phyloP scores from a whole-genome alignment of 2,113 vertebrate genomes.

The Chrysemys picta region DNA sequence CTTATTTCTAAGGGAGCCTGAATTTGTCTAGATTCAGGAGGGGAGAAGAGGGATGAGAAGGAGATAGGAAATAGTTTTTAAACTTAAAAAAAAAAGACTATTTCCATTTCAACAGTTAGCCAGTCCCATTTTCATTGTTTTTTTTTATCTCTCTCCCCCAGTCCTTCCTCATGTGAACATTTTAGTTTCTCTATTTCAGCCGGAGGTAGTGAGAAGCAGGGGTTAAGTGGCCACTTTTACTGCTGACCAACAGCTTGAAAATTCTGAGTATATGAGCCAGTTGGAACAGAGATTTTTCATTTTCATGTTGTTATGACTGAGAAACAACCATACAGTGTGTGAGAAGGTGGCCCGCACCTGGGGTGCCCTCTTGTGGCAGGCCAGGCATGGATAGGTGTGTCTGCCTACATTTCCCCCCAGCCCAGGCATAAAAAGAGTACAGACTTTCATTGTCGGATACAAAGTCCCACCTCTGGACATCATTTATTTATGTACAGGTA shows the following conservation, averaged over 20 bases:
- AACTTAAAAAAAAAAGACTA: no score
- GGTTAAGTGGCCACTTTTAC: neutral
- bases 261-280: neutral
- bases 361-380: neutral
- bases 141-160: neutral
- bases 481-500: neutral
- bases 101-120: neutral
- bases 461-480: neutral
- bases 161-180: neutral
- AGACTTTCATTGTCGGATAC: neutral
- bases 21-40: constrained; percentile 8
- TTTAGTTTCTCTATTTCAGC: neutral
- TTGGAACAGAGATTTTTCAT: neutral
- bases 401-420: neutral
- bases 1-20: neutral
- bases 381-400: neutral
- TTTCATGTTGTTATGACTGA: neutral
- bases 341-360: neutral
- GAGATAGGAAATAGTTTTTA: neutral
- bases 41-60: neutral
- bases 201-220: neutral
- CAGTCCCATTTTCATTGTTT: neutral
- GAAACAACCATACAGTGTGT: neutral
- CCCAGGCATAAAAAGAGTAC: neutral
- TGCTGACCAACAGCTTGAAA: neutral